Evolutionary conservation across 2,888 invertebrate species (phyloP).

Genomic region (Lomographa bimaculata): DNA sequence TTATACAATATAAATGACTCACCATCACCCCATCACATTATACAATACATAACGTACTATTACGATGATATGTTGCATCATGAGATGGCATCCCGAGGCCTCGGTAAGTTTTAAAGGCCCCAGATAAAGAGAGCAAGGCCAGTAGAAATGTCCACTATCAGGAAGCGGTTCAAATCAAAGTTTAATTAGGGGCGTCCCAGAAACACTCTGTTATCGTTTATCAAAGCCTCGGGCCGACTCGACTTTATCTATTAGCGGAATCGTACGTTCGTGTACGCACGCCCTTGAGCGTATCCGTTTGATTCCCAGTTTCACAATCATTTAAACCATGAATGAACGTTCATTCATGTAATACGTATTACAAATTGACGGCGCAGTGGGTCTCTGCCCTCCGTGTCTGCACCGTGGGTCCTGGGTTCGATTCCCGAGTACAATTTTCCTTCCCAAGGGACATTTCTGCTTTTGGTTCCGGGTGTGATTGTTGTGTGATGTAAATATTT

Average conservation of each 20-base stretch:
- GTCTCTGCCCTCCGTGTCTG: too few species aligned
- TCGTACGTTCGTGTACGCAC: slow-evolving; percentile 37
- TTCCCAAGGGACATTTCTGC: too few species aligned
- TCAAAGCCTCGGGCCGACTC: slow-evolving; percentile 15
- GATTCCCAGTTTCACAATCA: too few species aligned
- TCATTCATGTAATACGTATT: too few species aligned
- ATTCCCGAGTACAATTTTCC: too few species aligned
- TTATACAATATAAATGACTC: too few species aligned
- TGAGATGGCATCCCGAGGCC: neutral
- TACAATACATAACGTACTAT: too few species aligned
- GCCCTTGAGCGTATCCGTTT: slow-evolving; percentile 69
- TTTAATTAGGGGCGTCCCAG: slow-evolving; percentile 19
- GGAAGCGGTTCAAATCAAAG: slow-evolving; percentile 6
- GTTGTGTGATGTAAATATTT: too few species aligned
- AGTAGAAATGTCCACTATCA: slow-evolving; percentile 12
- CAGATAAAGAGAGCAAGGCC: slow-evolving; percentile 15
- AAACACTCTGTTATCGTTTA: slow-evolving; percentile 24
- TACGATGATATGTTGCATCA: slow-evolving; percentile 1
- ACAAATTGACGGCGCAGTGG: too few species aligned
- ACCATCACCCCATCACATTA: too few species aligned
- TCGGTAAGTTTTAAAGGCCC: neutral
- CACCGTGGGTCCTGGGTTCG: too few species aligned
- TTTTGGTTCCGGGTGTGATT: too few species aligned
- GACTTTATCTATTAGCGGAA: slow-evolving; percentile 17
- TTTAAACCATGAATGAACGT: slow-evolving; percentile 49